phyloP scores from a whole-genome alignment of 2,888 invertebrate genomes.

The Graphium colonna region DNA sequence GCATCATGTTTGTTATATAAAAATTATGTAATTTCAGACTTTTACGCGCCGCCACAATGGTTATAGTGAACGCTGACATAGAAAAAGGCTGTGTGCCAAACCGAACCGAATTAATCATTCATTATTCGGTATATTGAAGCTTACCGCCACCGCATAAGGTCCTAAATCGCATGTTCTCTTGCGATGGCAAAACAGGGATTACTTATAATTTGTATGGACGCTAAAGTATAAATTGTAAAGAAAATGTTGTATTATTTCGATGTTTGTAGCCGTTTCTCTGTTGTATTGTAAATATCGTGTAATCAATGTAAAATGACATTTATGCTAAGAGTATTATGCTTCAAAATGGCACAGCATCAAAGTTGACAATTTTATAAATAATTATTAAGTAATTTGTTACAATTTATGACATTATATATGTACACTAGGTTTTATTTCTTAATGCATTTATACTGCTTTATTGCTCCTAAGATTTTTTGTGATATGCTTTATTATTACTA shows the following conservation, averaged over 20 bases:
- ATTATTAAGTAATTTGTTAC: too few species aligned
- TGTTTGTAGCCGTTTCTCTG: background rate
- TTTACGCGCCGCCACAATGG: constrained; percentile 6
- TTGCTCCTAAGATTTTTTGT: background rate
- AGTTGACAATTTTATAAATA: background rate
- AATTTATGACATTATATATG: too few species aligned
- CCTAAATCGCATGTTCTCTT: constrained; percentile 5
- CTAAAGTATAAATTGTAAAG: constrained; percentile 3
- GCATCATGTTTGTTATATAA: background rate
- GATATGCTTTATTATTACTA: background rate
- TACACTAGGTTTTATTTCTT: too few species aligned
- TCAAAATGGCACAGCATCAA: background rate
- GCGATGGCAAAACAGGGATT: constrained; percentile 21
- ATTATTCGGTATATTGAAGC: constrained; percentile 15
- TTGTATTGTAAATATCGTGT: constrained; percentile 24
- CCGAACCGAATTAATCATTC: constrained; percentile 19
- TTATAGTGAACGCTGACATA: constrained; percentile 14
- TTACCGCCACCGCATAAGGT: constrained; percentile 10
- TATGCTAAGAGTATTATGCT: background rate
- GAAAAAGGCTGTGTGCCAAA: constrained; percentile 19
- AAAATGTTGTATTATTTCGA: background rate
- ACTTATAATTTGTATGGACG: constrained; percentile 6
- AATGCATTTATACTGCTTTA: too few species aligned
- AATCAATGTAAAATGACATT: constrained; percentile 12
- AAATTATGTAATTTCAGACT: constrained; percentile 7